Evolutionary conservation across 1,140 invertebrate genomes (phyloP).

Genomic region (Propsilocerus akamusi): DNA sequence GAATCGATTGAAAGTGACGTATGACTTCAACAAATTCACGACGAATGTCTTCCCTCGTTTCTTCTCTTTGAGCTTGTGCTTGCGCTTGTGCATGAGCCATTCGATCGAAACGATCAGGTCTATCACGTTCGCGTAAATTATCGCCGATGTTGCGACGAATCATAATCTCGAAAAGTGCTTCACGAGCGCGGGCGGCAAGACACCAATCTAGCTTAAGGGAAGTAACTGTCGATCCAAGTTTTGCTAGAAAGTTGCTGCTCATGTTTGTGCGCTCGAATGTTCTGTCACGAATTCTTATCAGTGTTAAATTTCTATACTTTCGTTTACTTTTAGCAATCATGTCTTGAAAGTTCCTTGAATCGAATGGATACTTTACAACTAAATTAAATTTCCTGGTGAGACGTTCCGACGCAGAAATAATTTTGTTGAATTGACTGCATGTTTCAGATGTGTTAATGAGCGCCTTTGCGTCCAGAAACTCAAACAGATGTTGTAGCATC

Average conservation of each 20-base stretch:
- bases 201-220: background rate
- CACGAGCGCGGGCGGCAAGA: too few relatives aligned
- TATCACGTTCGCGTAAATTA: background rate
- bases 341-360: background rate
- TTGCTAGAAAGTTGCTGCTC: background rate
- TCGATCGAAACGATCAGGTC: background rate
- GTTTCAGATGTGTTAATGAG: background rate
- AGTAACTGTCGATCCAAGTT: background rate
- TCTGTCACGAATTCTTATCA: background rate
- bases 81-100: background rate
- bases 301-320: background rate
- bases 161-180: too few relatives aligned
- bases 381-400: background rate
- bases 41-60: background rate
- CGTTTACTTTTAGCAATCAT: background rate
- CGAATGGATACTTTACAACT: background rate
- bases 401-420: background rate
- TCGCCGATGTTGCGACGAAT: background rate
- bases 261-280: background rate
- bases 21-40: background rate
- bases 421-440: background rate
- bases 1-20: background rate
- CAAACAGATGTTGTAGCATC: background rate
- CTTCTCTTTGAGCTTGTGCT: background rate
- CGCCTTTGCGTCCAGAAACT: background rate